Percentiles rank a stretch among this genome's conserved stretches.
Evolutionary conservation across 2,888 invertebrate genomes (phyloP).

Genomic region (Dynastes grantii): DNA sequence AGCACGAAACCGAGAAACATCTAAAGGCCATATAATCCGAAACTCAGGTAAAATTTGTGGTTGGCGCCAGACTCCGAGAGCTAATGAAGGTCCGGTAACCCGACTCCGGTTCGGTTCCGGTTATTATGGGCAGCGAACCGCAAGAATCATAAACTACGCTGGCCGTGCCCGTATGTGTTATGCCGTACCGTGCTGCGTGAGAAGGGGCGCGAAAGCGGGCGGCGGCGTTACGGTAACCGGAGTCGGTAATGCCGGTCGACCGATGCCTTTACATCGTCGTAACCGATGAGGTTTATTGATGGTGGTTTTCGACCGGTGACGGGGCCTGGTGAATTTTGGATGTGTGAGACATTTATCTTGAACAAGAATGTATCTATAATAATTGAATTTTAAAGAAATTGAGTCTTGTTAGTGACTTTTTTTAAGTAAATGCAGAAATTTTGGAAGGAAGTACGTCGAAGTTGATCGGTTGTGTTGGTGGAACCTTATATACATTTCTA

Average conservation of each 20-base stretch:
- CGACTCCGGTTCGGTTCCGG: slow-evolving; percentile 65
- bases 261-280: background rate
- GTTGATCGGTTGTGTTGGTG: too few species aligned
- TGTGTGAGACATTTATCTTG: background rate
- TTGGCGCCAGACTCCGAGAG: slow-evolving; percentile 63
- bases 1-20: slow-evolving; percentile 28
- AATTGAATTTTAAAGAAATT: too few species aligned
- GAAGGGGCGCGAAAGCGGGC: slow-evolving; percentile 63
- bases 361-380: background rate
- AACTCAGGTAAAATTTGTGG: slow-evolving; percentile 54
- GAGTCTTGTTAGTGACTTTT: too few species aligned
- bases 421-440: too few species aligned
- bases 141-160: slow-evolving; percentile 62
- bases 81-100: slow-evolving; percentile 64
- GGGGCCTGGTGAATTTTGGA: background rate
- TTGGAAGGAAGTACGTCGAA: too few species aligned
- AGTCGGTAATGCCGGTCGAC: slow-evolving; percentile 62
- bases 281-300: slow-evolving; percentile 24
- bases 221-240: slow-evolving; percentile 57
- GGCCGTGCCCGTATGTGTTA: background rate
- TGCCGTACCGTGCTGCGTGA: slow-evolving; percentile 43
- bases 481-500: too few species aligned
- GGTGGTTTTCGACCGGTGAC: slow-evolving; percentile 3
- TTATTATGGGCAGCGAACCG: slow-evolving; percentile 65
- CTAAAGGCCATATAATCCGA: slow-evolving; percentile 37